phyloP scores from a whole-genome alignment of 2,888 invertebrate species.

The Thera obeliscata region DNA sequence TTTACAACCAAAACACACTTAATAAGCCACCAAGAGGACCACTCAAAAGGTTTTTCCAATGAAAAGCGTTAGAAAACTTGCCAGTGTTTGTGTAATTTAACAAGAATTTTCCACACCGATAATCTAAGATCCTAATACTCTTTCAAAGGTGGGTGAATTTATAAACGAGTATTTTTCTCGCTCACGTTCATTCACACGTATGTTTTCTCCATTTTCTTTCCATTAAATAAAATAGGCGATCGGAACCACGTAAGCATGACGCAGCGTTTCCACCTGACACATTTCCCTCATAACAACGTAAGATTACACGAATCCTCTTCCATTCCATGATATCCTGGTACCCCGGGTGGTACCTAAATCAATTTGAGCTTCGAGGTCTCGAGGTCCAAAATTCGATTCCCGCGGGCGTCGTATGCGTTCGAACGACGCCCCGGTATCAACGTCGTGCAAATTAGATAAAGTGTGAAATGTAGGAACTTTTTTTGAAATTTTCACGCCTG shows the following conservation, averaged over 20 bases:
- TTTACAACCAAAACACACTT: no score
- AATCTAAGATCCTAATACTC: background rate
- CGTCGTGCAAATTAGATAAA: constrained; percentile 71
- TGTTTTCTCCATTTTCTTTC: constrained; percentile 15
- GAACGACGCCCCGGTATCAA: constrained; percentile 63
- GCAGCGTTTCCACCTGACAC: constrained; percentile 31
- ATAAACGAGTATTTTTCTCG: background rate
- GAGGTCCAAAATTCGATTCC: constrained; percentile 75
- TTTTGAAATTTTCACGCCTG: constrained; percentile 39
- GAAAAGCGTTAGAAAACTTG: background rate
- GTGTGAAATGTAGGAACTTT: constrained; percentile 54
- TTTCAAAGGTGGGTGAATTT: background rate
- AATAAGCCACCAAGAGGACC: no score
- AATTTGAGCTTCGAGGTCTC: constrained; percentile 70
- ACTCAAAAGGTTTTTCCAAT: no score
- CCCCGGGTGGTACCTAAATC: constrained; percentile 77
- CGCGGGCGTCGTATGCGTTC: constrained; percentile 66
- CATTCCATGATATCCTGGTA: constrained; percentile 60
- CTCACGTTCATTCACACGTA: background rate
- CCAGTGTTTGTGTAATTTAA: background rate
- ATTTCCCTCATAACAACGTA: constrained; percentile 40
- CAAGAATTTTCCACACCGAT: background rate
- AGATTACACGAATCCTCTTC: constrained; percentile 47
- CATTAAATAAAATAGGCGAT: constrained; percentile 26
- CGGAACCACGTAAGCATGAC: constrained; percentile 17